Evolutionary conservation across 2,797 vertebrate genomes (phyloP), one percentile per base, ranked within the genome.

Genomic region (Periparus ater): DNA sequence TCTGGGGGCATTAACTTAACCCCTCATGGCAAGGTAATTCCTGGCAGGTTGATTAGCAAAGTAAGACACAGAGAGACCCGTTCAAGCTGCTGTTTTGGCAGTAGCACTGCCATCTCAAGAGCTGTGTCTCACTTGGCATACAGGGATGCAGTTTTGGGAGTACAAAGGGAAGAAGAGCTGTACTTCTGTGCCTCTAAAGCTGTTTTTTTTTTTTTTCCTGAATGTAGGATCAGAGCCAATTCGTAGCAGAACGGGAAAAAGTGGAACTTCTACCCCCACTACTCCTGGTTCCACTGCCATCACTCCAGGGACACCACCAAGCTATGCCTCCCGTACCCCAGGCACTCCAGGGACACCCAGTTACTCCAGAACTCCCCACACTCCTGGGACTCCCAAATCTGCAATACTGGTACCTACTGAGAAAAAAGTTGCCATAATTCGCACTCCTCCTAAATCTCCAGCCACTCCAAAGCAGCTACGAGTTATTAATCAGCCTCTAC

Each of bases 391-490:
- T 2, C 99, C 99, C 78, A 99, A 98, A 95, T 99, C 99, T 95
- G 98, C 98, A 96, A 99, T 99, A 94, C 97, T 98, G 94, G 98
- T 99, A 91, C 98, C 98, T 93, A 98, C 99, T 96, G 99, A 99
- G 97, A 99, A 99, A 98, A 99, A 99, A 97, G 98, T 99, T 48
- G 99, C 99, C 17, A 98, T 99, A 95, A 99, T 99, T 74, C 98
- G 99, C 54, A 99, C 99, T 55, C 99, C 99, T 62, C 99, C 99
- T 50, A 99, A 99, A 97, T 99, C 99, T 13, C 99, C 99, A 4
- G 99, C 98, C 32, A 98, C 97, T 82, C 98, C 99, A 5, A 98
- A 99, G 95, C 99, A 99, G 97, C 98, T 99, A 85, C 98, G 99
- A 93, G 98, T 99, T 44, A 97, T 99, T 96, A 99, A 98, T 92